Percentiles rank a stretch among this genome's conserved stretches.
phyloP scores from a whole-genome alignment of 2,113 vertebrate species.

The Micronisus gabar region DNA sequence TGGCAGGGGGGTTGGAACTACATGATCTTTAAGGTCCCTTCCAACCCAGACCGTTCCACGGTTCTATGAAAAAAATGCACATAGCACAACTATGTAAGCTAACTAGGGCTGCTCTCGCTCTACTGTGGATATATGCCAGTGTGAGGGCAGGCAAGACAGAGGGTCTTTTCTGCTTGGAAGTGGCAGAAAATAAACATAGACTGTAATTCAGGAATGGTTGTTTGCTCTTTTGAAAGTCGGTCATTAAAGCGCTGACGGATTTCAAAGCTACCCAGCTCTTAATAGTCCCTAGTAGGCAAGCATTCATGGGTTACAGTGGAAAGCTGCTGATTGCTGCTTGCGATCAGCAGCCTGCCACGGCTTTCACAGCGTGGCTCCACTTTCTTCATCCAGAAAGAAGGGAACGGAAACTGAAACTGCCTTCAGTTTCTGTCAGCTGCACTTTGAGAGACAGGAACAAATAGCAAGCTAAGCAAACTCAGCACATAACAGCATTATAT shows the following conservation, averaged over 20 bases:
- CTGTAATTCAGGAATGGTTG: neutral
- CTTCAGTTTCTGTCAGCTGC: neutral
- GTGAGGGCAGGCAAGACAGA: neutral
- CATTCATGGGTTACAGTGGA: neutral
- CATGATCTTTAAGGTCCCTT: too few species aligned
- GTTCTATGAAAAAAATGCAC: neutral
- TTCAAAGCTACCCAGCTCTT: neutral
- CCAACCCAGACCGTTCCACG: too few species aligned
- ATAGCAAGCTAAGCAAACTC: neutral
- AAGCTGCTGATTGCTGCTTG: neutral
- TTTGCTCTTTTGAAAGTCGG: neutral
- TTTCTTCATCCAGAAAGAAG: neutral
- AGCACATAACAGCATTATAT: neutral
- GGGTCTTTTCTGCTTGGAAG: neutral
- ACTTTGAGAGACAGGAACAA: neutral
- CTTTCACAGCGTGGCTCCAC: neutral
- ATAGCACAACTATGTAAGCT: neutral
- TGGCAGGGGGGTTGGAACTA: too few species aligned
- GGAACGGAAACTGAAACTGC: neutral
- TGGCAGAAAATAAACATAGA: neutral
- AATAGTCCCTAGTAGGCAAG: neutral
- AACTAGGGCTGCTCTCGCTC: neutral
- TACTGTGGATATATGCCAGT: neutral
- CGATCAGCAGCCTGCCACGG: neutral
- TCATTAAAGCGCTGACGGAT: accelerated